Evolutionary conservation across 2,797 vertebrate species (phyloP).

Genomic region (Cheirogaleus major): DNA sequence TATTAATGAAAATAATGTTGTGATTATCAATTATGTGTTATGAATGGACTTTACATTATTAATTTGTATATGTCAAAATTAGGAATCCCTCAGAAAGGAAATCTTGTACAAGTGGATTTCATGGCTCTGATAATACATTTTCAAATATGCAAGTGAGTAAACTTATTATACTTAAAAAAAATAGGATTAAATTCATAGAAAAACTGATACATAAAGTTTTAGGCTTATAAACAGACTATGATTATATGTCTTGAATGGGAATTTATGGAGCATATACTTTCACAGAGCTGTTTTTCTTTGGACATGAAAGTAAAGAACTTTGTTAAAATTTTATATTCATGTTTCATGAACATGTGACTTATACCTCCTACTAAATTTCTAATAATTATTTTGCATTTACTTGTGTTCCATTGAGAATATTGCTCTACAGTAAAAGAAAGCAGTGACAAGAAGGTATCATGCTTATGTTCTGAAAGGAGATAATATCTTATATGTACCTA

Average conservation of each 20-base stretch:
- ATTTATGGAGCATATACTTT: not conserved
- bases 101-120: conserved; percentile 92
- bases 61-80: conserved; percentile 66
- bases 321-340: not conserved
- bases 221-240: not conserved
- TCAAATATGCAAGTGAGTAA: conserved; percentile 95
- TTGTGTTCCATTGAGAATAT: not conserved
- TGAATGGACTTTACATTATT: not conserved
- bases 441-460: not conserved
- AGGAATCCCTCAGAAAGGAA: conserved; percentile 90
- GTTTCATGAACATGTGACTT: not conserved
- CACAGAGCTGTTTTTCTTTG: not conserved
- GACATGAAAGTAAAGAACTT: not conserved
- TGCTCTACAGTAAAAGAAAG: not conserved
- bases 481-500: not conserved
- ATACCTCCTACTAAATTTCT: not conserved
- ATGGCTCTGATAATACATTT: conserved; percentile 96
- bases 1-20: not conserved
- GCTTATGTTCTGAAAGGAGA: not conserved
- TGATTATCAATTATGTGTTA: not conserved
- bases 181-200: not conserved
- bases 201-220: not conserved
- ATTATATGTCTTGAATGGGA: not conserved
- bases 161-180: not conserved
- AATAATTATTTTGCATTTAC: not conserved